These are phyloP conservation scores for Halesus radiatus DNA, from an alignment of 1,140 invertebrate species.

Conservation along the genomic window DNA sequence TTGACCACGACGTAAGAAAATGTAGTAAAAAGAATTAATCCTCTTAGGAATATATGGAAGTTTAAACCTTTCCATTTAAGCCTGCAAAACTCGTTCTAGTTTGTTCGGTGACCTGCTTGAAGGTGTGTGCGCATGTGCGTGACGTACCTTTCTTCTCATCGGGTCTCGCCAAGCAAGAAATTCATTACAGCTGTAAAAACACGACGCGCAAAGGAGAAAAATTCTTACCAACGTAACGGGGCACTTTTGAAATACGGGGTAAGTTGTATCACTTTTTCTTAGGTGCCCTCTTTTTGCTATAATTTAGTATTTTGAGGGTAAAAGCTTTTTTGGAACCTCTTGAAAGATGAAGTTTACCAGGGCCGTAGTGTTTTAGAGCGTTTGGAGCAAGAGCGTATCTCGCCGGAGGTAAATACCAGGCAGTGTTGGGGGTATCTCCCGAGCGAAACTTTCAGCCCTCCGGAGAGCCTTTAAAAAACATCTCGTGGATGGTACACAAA, in stretches of 20 bases:
- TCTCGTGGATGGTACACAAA: constrained; percentile 15
- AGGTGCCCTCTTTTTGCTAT: background rate
- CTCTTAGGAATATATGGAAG: background rate
- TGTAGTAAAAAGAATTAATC: background rate
- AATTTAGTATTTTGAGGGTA: background rate
- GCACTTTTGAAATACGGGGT: too few species aligned
- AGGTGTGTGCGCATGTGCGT: constrained; percentile 29
- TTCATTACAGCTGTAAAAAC: constrained; percentile 8
- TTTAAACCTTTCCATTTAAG: too few species aligned
- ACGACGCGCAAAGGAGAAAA: too few species aligned
- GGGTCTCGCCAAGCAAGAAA: constrained; percentile 1
- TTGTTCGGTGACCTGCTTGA: background rate
- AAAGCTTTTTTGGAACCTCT: constrained; percentile 20
- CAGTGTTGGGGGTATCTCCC: background rate
- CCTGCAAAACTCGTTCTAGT: background rate
- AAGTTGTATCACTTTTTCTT: background rate
- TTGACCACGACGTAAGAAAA: background rate
- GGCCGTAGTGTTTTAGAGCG: constrained; percentile 28
- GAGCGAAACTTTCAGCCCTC: constrained; percentile 14
- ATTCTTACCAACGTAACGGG: too few species aligned
- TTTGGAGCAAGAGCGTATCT: constrained; percentile 10
- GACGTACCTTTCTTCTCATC: constrained; percentile 6
- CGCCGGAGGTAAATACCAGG: background rate
- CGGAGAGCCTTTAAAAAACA: constrained; percentile 23
- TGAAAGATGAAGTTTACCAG: constrained; percentile 25